Base-by-base conservation (phyloP, 2,113 vertebrate genomes). In the Furnarius figulus region DNA sequence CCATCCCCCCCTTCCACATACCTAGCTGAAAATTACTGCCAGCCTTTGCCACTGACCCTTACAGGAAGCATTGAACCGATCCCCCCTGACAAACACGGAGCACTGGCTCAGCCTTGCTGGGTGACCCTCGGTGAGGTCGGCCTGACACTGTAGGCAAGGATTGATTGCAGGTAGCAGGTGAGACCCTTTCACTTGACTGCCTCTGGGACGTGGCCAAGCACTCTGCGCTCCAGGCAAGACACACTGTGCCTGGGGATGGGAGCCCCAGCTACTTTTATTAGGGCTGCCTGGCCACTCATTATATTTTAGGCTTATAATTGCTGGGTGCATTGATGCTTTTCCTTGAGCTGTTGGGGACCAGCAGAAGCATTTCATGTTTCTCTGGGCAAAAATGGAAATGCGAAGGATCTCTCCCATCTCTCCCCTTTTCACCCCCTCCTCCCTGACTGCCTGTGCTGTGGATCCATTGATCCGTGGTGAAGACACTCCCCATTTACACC, bases 131-230 rank as follows among this genome's bases (percentile, higher is more conserved):
- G 4, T 14, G 94, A 91, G 96, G 53, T 52, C 39, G 12, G 56
- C 49, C 65, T 89, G 95, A 87, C 97, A 92, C 93, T 37, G 77
- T 14, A 91, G 95, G 95, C 95, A 30, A 92, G 95, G 97, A 97
- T 95, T 96, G 97, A 98, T 97, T 94, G 96, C 95, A 96, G 96
- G 95, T 85, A 97, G 86, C 90, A 97, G 97, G 96, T 97, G 97
- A 96, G 93, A 90, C 77, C 87, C 95, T 95, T 91, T 50, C 88
- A 65, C 85, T 75, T 50, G 71, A 46, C 95, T 86, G 85, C 96
- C 95, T 93, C 94, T 82, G 96, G 93, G 97, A 95, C 22, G 7
- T 17, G 72, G 95, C 88, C 93, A 80, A 91, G 89, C 4, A 10
- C 95, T 81, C 89, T 3, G 0, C 33, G 87, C 95, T 96, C 50